Base-by-base conservation (phyloP, 2,888 invertebrate species). In the Ctenicera cuprea region DNA sequence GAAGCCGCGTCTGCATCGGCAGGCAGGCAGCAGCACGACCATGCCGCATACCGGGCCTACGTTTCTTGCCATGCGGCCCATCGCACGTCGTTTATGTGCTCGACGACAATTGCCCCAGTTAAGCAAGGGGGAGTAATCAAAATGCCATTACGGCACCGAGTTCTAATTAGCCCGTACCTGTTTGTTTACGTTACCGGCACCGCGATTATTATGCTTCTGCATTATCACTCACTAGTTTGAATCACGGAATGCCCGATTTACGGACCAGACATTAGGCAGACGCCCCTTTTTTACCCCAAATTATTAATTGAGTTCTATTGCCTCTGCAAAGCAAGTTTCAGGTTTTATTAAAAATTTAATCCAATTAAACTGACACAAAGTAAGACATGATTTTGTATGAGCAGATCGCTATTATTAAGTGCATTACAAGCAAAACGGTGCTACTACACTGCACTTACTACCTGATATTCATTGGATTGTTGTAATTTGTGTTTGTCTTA, bases 1-100 rank as follows among this genome's bases (percentile, higher is more conserved):
- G 82, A 82, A 80, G 80, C 81, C 83, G 80, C 78, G 81, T 81
- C 82, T 82, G 81, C 82, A 81, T 79, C 81, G 83, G 81, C 82
- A 26, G 26, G 26, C 26, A 26, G 26, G 26, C 26, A 66, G 69
- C 71, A 48, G 67, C 64, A 71, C 68, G 62, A 65, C 65, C 74
- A 76, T 61, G 70, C 74, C 76, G 74, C 71, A 66, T 71, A 66
- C 64, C 66, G 65, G 71, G 68, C 70, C 73, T 76, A 67, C 57
- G 54, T 38, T 65, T 37, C 73, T n/a, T 63, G 22, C 65, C 54
- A 69, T 57, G 69, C 66, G 70, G 50, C 43, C 66, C 70, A 64
- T 64, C 68, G 64, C 73, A 59, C 41, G 38, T 54, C 57, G 30
- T 33, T 50, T 38, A 26, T 20, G 48, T 48, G 52, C 26, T 4